phyloP scores from a whole-genome alignment of 1,140 invertebrate species.

The Zaprionus gabonicus region DNA sequence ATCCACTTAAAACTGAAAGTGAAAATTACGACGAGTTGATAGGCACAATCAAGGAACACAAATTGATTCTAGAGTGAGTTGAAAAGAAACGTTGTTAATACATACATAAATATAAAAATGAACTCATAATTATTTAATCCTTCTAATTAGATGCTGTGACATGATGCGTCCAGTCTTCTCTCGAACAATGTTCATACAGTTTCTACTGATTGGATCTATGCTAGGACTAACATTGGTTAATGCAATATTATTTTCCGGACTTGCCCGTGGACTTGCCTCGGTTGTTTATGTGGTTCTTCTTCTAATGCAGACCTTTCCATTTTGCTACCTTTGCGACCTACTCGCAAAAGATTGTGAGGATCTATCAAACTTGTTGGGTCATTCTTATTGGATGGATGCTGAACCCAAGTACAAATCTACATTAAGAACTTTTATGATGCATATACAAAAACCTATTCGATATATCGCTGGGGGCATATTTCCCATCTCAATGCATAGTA shows the following conservation, averaged over 20 bases:
- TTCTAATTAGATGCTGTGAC: neutral
- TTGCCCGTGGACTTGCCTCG: neutral
- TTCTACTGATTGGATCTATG: conserved; percentile 6
- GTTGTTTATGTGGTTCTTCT: neutral
- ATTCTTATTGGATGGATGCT: conserved; percentile 27
- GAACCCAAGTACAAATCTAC: conserved; percentile 17
- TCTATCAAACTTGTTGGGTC: conserved; percentile 2
- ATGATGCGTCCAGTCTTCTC: conserved; percentile 3
- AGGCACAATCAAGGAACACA: conserved; percentile 51
- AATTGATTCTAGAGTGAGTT: conserved; percentile 42
- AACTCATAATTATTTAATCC: neutral
- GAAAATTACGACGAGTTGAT: conserved; percentile 58
- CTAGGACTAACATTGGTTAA: conserved; percentile 12
- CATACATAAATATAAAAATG: neutral
- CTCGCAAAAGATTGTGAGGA: conserved; percentile 16
- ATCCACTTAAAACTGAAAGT: conserved; percentile 27
- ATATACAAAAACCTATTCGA: conserved; percentile 15
- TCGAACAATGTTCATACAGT: conserved; percentile 15
- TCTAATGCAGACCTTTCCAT: conserved; percentile 25
- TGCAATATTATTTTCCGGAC: neutral
- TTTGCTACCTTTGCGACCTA: conserved; percentile 21
- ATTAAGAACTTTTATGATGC: conserved; percentile 9
- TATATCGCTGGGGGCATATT: conserved; percentile 14
- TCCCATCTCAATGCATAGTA: conserved; percentile 22
- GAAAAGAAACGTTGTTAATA: too few relatives aligned